phyloP scores from a whole-genome alignment of 2,797 vertebrate genomes.

The Sebastes taczanowskii region DNA sequence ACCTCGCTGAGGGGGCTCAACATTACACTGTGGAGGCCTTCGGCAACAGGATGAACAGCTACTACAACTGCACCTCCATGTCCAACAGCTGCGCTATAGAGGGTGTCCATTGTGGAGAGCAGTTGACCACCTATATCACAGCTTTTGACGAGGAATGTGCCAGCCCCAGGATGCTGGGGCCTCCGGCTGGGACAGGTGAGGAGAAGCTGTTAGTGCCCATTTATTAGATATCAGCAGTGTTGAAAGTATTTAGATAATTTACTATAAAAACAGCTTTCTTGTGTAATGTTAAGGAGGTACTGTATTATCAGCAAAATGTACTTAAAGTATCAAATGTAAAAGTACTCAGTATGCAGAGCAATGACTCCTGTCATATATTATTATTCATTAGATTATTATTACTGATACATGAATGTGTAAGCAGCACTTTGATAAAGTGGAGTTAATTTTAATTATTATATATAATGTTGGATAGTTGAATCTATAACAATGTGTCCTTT shows the following conservation, averaged over 20 bases:
- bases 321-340: neutral
- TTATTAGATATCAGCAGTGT: neutral
- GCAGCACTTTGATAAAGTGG: neutral
- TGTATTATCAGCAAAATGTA: neutral
- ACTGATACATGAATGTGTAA: neutral
- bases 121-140: conserved; percentile 75
- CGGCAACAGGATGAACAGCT: conserved; percentile 67
- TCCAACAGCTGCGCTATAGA: conserved; percentile 79
- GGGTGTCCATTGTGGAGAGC: conserved; percentile 78
- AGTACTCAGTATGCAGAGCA: neutral
- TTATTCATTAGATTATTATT: neutral
- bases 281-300: neutral
- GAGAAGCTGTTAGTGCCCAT: neutral
- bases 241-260: neutral
- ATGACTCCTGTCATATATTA: neutral
- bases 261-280: neutral
- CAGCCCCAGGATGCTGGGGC: conserved; percentile 67
- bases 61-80: conserved; percentile 78
- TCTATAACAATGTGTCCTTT: neutral
- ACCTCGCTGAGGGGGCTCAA: conserved; percentile 73
- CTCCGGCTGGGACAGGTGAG: conserved; percentile 79
- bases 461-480: neutral
- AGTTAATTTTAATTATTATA: neutral
- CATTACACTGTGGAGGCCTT: conserved; percentile 74
- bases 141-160: conserved; percentile 78